Evolutionary conservation across 2,888 invertebrate genomes (phyloP).

Genomic region (Lasioglossum oenotherae): DNA sequence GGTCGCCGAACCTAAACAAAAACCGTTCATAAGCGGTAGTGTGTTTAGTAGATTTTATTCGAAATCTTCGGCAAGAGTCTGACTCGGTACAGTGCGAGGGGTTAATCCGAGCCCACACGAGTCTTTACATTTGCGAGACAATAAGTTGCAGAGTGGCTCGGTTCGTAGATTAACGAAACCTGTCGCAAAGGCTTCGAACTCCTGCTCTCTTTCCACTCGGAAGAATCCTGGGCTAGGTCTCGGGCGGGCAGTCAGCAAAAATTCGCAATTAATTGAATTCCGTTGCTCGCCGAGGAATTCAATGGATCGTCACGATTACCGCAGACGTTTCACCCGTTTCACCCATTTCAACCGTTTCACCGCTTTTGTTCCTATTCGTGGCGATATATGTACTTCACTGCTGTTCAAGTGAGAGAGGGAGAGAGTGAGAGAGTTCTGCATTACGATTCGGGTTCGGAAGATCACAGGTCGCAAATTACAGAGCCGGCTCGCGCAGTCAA

Average conservation of each 20-base stretch:
- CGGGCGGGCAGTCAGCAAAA: constrained; percentile 3
- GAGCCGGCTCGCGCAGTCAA: constrained; percentile 23
- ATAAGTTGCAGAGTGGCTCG: background rate
- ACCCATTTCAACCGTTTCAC: background rate
- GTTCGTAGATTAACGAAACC: background rate
- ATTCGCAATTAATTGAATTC: constrained; percentile 4
- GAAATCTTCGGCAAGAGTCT: background rate
- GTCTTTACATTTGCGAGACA: background rate
- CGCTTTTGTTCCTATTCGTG: constrained; percentile 21
- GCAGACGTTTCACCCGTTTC: constrained; percentile 9
- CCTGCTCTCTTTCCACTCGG: background rate
- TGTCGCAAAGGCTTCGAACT: background rate
- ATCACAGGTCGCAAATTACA: constrained; percentile 61
- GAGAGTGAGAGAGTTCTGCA: constrained; percentile 4
- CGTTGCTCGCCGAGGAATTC: background rate
- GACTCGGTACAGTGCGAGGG: background rate
- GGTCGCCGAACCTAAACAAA: background rate
- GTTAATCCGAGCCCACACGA: background rate
- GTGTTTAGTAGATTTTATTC: too few species aligned
- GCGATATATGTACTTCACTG: background rate
- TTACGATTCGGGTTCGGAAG: constrained; percentile 28
- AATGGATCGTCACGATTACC: constrained; percentile 19
- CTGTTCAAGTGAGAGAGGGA: background rate
- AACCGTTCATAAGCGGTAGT: too few species aligned
- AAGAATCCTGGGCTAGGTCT: background rate